These are phyloP conservation scores for Melanerpes aurifrons DNA, from an alignment of 2,113 vertebrate species.

Conservation along the genomic window DNA sequence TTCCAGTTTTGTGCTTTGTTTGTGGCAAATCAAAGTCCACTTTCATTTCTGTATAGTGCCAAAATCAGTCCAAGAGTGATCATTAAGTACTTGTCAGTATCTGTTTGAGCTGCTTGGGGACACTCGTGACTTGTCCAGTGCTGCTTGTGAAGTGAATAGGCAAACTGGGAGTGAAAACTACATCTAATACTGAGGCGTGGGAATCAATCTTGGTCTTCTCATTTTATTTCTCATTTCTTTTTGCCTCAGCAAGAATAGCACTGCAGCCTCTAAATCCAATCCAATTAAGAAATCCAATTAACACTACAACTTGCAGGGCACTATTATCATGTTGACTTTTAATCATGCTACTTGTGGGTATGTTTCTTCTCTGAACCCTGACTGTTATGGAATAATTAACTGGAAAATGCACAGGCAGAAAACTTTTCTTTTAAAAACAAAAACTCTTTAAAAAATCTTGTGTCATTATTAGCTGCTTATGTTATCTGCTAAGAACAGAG, in stretches of 20 bases:
- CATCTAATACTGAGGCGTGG: background rate
- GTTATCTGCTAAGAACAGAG: background rate
- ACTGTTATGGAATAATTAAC: background rate
- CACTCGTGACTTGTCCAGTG: background rate
- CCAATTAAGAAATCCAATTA: constrained; percentile 36
- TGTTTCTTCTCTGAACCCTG: background rate
- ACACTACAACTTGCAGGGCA: background rate
- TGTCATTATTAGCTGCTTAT: background rate
- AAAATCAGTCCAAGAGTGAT: background rate
- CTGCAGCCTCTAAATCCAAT: background rate
- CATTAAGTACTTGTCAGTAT: background rate
- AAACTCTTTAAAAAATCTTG: background rate
- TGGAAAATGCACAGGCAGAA: background rate
- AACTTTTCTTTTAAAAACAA: background rate
- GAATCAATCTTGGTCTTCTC: background rate
- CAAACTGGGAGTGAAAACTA: background rate
- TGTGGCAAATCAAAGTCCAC: background rate
- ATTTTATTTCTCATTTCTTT: background rate
- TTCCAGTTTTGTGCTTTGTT: background rate
- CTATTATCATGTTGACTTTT: background rate
- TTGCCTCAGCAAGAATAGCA: background rate
- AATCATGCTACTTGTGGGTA: background rate
- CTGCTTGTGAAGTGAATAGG: background rate
- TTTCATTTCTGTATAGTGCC: background rate
- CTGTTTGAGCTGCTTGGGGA: background rate